Conservation (phyloP, 1,140 invertebrate genomes). For the Chrysoperla carnea region DNA sequence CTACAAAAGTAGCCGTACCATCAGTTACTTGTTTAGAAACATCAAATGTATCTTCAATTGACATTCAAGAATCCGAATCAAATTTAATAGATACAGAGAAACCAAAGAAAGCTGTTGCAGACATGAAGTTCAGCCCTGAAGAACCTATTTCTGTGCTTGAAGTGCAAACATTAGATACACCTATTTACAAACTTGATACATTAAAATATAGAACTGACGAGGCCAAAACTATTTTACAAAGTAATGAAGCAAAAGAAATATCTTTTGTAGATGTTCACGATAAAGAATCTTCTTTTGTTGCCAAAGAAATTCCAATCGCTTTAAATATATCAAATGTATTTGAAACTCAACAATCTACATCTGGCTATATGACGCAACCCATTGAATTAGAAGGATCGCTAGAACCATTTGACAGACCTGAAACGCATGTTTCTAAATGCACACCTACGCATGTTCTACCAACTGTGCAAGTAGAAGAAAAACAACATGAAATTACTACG, state of each 20-base stretch:
- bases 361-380: slow-evolving; percentile 27
- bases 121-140: slow-evolving; percentile 26
- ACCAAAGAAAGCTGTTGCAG: slow-evolving; percentile 27
- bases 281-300: slow-evolving; percentile 25
- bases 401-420: slow-evolving; percentile 27
- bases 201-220: slow-evolving; percentile 33
- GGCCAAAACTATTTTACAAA: slow-evolving; percentile 25
- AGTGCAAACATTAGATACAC: slow-evolving; percentile 31
- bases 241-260: slow-evolving; percentile 35
- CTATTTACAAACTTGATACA: slow-evolving; percentile 28
- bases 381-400: slow-evolving; percentile 37
- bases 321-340: slow-evolving; percentile 20
- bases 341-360: slow-evolving; percentile 26
- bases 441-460: slow-evolving; percentile 29
- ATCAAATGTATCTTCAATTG: slow-evolving; percentile 27
- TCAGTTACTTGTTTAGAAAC: slow-evolving; percentile 33
- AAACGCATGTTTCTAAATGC: slow-evolving; percentile 31
- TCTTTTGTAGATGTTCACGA: slow-evolving; percentile 31
- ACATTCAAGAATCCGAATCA: slow-evolving; percentile 38
- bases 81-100: slow-evolving; percentile 22
- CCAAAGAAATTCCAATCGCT: slow-evolving; percentile 17
- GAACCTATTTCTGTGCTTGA: slow-evolving; percentile 34
- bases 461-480: slow-evolving; percentile 40
- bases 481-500: slow-evolving; percentile 27
- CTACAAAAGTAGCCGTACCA: slow-evolving; percentile 27